Evolutionary conservation across 2,113 vertebrate species (phyloP), one percentile per base, ranked within the genome.

Genomic region (Herpetotheres cachinnans): DNA sequence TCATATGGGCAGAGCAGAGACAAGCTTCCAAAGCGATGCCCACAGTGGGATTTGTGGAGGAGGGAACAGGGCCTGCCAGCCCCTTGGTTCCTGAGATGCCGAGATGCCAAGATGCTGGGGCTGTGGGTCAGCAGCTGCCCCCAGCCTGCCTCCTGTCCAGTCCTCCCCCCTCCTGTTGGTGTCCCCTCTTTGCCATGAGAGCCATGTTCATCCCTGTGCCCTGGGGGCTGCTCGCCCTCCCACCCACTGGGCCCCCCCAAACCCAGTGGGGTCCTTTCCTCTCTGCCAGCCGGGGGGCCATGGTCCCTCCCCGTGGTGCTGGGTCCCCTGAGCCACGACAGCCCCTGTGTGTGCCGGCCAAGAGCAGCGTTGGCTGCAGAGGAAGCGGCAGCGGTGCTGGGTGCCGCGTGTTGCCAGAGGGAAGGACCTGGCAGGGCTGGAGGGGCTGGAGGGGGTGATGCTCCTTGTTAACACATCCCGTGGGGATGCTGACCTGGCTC

Each of bases 1-100:
- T 67, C 1, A 0, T 6, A n/a, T 55, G 73, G 55, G 84, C 38
- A 79, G 59, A 90, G 56, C 44, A 55, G 80, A 42, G 74, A 49
- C 16, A 24, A 6, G n/a, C 22, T 6, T 58, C n/a, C 2, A 0
- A 42, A 52, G 58, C 0, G 0, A 24, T 71, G 58, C 18, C 47
- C 22, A 0, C 1, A 1, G n/a, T 47, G 62, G 49, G 36, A 36
- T 65, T 29, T 80, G 24, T 50, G 58, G 66, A 74, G 63, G 2
- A 11, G 38, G 49, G 40, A 91, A 3, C 8, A 2, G 5, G 13
- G 27, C 25, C 40, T 36, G 19, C 17, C 26, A 29, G 54, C 34
- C 24, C 40, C 22, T 77, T 46, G 54, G 29, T 36, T 78, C 13
- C 29, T 71, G 61, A 71, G 42, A 44, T 30, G 29, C n/a, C 3